These are phyloP conservation scores for Quiscalus mexicanus DNA, from an alignment of 2,113 vertebrate species.

Conservation along the genomic window DNA sequence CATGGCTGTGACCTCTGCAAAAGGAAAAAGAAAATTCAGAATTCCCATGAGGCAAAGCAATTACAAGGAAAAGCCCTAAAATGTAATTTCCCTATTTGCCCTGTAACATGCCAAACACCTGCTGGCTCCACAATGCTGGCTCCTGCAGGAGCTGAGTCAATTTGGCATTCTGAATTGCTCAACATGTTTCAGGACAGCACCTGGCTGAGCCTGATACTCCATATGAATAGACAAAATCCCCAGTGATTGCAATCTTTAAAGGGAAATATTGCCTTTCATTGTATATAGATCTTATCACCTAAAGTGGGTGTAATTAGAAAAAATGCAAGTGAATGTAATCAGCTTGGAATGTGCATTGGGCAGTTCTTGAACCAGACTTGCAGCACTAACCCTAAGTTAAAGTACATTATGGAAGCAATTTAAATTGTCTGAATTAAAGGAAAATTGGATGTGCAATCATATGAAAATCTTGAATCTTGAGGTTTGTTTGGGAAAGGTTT, in stretches of 20 bases:
- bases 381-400: neutral
- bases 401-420: neutral
- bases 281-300: neutral
- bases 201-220: neutral
- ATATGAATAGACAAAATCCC: neutral
- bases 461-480: neutral
- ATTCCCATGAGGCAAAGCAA: neutral
- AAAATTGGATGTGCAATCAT: neutral
- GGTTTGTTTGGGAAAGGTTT: neutral
- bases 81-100: neutral
- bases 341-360: neutral
- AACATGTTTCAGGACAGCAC: neutral
- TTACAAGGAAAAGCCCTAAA: conserved; percentile 5
- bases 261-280: conserved; percentile 1
- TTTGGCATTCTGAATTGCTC: neutral
- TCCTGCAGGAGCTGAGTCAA: neutral
- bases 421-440: neutral
- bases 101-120: neutral
- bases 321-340: conserved; percentile 2
- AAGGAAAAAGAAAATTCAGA: neutral
- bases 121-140: neutral
- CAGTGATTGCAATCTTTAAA: neutral
- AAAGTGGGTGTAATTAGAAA: neutral
- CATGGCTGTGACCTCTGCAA: neutral
- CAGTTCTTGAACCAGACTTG: neutral